Conservation (phyloP, 2,113 vertebrate species). For the Craseonycteris thonglongyai region DNA sequence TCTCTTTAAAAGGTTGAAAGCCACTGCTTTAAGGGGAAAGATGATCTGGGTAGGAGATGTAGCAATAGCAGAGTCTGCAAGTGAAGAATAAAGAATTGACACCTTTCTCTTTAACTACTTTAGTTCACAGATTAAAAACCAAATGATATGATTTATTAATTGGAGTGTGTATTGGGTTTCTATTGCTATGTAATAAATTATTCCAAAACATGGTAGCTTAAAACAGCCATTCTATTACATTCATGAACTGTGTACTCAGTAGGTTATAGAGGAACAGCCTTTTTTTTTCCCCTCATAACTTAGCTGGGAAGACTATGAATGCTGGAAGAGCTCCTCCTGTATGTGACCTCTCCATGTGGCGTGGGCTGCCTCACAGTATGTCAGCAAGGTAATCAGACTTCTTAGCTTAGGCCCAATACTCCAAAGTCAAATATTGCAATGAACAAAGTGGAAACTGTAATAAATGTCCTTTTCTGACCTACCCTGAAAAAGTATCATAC, state of each 20-base stretch:
- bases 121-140: constrained; percentile 13
- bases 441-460: neutral
- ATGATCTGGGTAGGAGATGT: neutral
- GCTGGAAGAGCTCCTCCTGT: neutral
- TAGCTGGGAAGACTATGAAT: neutral
- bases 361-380: neutral
- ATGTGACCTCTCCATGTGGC: neutral
- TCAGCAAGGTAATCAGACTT: neutral
- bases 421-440: neutral
- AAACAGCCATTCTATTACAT: neutral
- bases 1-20: constrained; percentile 8
- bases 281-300: neutral
- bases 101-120: neutral
- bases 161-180: neutral
- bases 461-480: neutral
- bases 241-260: neutral
- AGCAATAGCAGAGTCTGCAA: neutral
- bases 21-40: neutral
- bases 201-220: neutral
- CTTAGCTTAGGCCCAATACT: neutral
- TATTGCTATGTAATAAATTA: neutral
- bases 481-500: neutral
- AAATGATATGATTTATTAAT: neutral
- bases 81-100: neutral
- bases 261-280: neutral